Evolutionary conservation across 1,140 invertebrate genomes (phyloP).

Genomic region (Psix sp.): DNA sequence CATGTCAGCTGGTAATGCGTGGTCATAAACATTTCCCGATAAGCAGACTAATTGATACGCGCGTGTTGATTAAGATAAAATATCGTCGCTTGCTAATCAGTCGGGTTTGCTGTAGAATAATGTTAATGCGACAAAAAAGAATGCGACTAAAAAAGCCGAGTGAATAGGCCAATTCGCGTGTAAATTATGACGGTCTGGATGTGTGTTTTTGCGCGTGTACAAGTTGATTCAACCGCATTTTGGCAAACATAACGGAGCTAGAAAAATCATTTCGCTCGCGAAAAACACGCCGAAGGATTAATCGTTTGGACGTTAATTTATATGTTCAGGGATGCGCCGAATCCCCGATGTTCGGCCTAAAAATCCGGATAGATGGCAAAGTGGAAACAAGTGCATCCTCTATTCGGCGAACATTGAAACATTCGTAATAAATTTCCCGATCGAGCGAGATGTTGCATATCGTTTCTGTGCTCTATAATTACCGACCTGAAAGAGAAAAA

Average conservation of each 20-base stretch:
- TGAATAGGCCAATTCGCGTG: constrained; percentile 4
- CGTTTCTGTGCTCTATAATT: constrained; percentile 45
- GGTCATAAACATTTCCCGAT: too few species aligned
- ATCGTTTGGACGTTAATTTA: constrained; percentile 59
- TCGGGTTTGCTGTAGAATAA: constrained; percentile 8
- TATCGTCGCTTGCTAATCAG: too few species aligned
- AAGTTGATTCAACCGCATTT: constrained; percentile 42
- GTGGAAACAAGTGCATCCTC: constrained; percentile 53
- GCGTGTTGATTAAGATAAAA: too few species aligned
- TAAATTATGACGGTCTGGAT: constrained; percentile 34
- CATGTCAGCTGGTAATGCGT: too few species aligned
- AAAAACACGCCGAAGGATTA: constrained; percentile 57
- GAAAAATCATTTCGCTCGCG: constrained; percentile 45
- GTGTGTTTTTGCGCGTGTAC: constrained; percentile 33
- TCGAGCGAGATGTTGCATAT: constrained; percentile 38
- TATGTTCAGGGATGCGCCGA: constrained; percentile 49
- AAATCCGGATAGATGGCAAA: constrained; percentile 51
- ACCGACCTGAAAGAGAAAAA: constrained; percentile 4
- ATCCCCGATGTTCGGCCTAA: constrained; percentile 47
- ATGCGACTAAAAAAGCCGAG: constrained; percentile 4
- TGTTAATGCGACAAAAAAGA: constrained; percentile 16
- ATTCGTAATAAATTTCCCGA: constrained; percentile 53
- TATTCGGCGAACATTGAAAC: constrained; percentile 42
- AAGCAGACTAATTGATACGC: too few species aligned
- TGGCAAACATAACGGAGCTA: constrained; percentile 45